These are phyloP conservation scores for Cerastis rubricosa DNA, from an alignment of 2,888 invertebrate genomes.

Conservation along the genomic window DNA sequence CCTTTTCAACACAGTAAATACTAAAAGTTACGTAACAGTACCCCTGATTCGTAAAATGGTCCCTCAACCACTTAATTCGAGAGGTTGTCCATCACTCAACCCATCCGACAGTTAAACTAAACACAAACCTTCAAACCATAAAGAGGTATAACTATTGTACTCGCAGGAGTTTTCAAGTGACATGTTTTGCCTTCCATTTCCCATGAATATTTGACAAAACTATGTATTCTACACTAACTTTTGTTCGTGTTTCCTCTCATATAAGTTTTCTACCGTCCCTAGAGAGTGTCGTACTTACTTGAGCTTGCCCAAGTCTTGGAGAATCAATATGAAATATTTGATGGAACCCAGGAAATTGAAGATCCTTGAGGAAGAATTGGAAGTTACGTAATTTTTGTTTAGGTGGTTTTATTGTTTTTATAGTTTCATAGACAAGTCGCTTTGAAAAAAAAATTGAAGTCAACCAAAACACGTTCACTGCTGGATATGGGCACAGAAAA, in stretches of 20 bases:
- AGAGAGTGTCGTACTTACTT: conserved; percentile 41
- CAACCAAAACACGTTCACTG: background rate
- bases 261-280: conserved; percentile 57
- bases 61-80: background rate
- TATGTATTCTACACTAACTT: conserved; percentile 53
- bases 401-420: background rate
- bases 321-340: conserved; percentile 56
- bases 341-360: conserved; percentile 38
- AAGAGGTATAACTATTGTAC: conserved; percentile 25
- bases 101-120: background rate
- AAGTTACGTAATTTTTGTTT: conserved; percentile 13
- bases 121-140: conserved; percentile 5
- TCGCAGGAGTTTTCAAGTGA: conserved; percentile 29
- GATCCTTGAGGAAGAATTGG: conserved; percentile 17
- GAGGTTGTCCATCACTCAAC: background rate
- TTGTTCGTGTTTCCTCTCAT: conserved; percentile 50
- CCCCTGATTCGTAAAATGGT: background rate
- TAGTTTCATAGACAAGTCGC: background rate
- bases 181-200: conserved; percentile 26
- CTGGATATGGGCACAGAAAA: background rate
- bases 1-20: background rate
- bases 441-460: background rate
- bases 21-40: background rate
- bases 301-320: conserved; percentile 33
- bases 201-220: conserved; percentile 58